These are phyloP conservation scores for Heliconius cydno DNA, from an alignment of 2,888 invertebrate genomes.

Conservation along the genomic window DNA sequence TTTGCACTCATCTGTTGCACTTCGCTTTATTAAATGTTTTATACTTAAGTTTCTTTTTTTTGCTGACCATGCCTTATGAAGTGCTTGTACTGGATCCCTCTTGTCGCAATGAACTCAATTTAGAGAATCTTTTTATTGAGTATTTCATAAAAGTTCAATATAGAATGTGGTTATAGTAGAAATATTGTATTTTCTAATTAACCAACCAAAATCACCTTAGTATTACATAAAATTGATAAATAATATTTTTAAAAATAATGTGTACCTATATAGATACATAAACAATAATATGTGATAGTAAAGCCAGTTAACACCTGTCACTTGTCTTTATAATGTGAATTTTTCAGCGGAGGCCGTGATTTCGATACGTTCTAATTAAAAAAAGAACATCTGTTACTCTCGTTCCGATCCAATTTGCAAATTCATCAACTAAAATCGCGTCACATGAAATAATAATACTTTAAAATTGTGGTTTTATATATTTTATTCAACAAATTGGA, in stretches of 20 bases:
- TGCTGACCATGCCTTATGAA: slow-evolving; percentile 42
- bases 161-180: background rate
- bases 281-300: background rate
- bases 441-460: slow-evolving; percentile 25
- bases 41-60: slow-evolving; percentile 46
- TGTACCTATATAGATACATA: background rate
- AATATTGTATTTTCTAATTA: background rate
- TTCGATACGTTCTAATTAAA: slow-evolving; percentile 36
- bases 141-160: background rate
- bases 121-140: background rate
- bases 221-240: too few relatives aligned
- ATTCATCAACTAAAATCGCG: slow-evolving; percentile 37
- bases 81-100: slow-evolving; percentile 16
- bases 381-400: slow-evolving; percentile 33
- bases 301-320: slow-evolving; percentile 27
- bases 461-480: slow-evolving; percentile 24
- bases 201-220: too few relatives aligned
- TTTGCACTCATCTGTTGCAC: slow-evolving; percentile 54
- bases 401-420: slow-evolving; percentile 38
- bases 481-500: slow-evolving; percentile 23
- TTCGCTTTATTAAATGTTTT: slow-evolving; percentile 53
- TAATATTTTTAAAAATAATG: background rate
- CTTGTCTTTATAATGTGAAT: slow-evolving; percentile 28
- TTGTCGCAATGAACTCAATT: slow-evolving; percentile 5
- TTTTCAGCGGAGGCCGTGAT: slow-evolving; percentile 30